phyloP scores from a whole-genome alignment of 37 sponge, comb jelly and placozoan species.

The Oscarella lobularis region DNA sequence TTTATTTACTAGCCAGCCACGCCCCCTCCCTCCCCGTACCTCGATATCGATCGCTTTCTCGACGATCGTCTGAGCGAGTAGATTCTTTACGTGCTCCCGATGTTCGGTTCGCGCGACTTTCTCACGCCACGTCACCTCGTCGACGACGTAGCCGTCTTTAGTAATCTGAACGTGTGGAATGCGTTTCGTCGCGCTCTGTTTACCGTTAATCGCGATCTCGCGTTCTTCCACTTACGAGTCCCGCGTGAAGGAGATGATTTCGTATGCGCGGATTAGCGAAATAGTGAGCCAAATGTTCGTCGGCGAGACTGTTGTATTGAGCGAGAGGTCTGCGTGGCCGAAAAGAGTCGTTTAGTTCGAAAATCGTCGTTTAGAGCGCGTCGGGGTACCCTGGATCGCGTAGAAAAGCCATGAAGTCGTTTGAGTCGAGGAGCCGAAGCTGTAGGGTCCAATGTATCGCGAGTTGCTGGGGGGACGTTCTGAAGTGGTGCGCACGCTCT shows the following conservation, averaged over 20 bases:
- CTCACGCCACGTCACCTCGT: conserved; percentile 50
- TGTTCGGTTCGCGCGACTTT: conserved; percentile 47
- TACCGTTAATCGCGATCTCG: too few species aligned
- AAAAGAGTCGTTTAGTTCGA: too few species aligned
- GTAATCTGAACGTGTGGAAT: conserved; percentile 85
- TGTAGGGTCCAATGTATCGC: too few species aligned
- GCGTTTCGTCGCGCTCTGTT: too few species aligned
- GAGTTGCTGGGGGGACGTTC: too few species aligned
- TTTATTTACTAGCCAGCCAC: conserved; percentile 1
- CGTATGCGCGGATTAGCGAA: conserved; percentile 48
- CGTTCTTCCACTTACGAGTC: conserved; percentile 58
- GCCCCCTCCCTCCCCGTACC: conserved; percentile 16
- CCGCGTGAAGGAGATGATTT: conserved; percentile 66
- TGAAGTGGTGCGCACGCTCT: too few species aligned
- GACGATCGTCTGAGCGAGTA: conserved; percentile 43
- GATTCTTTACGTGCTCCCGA: conserved; percentile 12
- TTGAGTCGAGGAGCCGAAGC: too few species aligned
- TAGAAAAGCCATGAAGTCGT: too few species aligned
- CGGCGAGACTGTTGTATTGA: conserved; percentile 82
- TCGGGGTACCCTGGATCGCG: too few species aligned
- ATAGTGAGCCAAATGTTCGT: conserved; percentile 64
- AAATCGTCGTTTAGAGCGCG: too few species aligned
- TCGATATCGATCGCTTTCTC: conserved; percentile 59
- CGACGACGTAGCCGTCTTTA: conserved; percentile 54
- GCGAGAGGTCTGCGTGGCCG: conserved; percentile 43